Percentiles rank a stretch among this genome's conserved stretches.
Conservation (phyloP, 1,140 invertebrate species). For the Lepidurus couesii region DNA sequence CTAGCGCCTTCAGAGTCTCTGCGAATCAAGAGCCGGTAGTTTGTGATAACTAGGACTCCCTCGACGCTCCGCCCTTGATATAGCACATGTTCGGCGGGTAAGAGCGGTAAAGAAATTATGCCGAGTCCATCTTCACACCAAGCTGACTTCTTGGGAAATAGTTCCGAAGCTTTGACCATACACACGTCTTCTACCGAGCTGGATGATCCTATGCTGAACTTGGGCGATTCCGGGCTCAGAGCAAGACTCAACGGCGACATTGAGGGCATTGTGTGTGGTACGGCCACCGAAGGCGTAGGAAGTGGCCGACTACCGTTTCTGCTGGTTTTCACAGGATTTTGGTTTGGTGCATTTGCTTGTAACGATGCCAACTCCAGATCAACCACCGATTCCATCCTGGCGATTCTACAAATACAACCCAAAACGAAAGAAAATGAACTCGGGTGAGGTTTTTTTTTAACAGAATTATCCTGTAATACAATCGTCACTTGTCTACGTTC, state of each 20-base stretch:
- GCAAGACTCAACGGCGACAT: neutral
- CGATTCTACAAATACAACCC: neutral
- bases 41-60: constrained; percentile 74
- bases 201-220: constrained; percentile 35
- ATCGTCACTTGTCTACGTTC: too few species aligned
- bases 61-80: constrained; percentile 51
- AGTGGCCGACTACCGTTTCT: neutral
- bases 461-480: neutral
- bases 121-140: constrained; percentile 33
- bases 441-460: neutral
- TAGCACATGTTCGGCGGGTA: constrained; percentile 46
- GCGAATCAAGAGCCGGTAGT: constrained; percentile 66
- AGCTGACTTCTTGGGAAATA: constrained; percentile 44
- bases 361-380: neutral
- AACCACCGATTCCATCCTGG: constrained; percentile 2
- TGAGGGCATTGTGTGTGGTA: neutral
- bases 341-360: neutral
- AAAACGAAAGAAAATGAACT: neutral
- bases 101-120: constrained; percentile 44
- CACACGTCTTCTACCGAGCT: constrained; percentile 39
- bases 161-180: constrained; percentile 43
- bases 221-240: neutral
- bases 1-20: constrained; percentile 33
- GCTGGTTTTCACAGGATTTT: constrained; percentile 16
- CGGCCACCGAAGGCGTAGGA: neutral